These are phyloP conservation scores for Amphipoea lucens DNA, from an alignment of 2,888 invertebrate species.

Conservation along the genomic window DNA sequence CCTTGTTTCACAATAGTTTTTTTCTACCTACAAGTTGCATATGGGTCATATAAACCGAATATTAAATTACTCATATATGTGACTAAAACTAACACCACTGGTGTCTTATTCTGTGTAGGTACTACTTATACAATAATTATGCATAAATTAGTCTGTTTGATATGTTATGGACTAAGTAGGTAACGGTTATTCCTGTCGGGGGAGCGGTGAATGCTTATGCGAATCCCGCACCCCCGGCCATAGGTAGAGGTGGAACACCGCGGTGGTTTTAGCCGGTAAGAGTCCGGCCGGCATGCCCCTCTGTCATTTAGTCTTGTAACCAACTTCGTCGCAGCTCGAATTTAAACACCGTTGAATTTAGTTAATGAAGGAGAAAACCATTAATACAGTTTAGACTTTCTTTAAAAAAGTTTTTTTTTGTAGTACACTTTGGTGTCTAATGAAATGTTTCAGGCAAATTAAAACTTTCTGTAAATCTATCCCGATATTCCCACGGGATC, in stretches of 20 bases:
- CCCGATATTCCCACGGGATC: too few species aligned
- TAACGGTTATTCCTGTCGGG: too few species aligned
- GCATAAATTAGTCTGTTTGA: constrained; percentile 1
- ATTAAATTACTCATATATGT: neutral
- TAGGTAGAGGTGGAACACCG: too few species aligned
- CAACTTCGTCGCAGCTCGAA: constrained; percentile 4
- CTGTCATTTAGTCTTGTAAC: too few species aligned
- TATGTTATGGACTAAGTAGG: neutral
- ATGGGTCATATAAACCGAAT: neutral
- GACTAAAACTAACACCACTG: constrained; percentile 8
- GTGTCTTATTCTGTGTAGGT: neutral
- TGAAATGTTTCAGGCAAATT: constrained; percentile 2
- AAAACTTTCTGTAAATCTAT: neutral
- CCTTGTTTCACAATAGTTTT: neutral
- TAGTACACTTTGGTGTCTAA: neutral
- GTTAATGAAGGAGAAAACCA: constrained; percentile 13
- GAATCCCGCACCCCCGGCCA: too few species aligned
- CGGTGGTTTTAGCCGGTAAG: too few species aligned
- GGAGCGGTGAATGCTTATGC: too few species aligned
- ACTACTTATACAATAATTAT: constrained; percentile 11
- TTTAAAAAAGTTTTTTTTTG: neutral
- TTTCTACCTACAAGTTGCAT: neutral
- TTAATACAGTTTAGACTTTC: neutral
- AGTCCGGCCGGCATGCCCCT: too few species aligned
- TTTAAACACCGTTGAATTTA: neutral